Conservation (phyloP, 2,113 vertebrate genomes). For the Oostethus manadensis region DNA sequence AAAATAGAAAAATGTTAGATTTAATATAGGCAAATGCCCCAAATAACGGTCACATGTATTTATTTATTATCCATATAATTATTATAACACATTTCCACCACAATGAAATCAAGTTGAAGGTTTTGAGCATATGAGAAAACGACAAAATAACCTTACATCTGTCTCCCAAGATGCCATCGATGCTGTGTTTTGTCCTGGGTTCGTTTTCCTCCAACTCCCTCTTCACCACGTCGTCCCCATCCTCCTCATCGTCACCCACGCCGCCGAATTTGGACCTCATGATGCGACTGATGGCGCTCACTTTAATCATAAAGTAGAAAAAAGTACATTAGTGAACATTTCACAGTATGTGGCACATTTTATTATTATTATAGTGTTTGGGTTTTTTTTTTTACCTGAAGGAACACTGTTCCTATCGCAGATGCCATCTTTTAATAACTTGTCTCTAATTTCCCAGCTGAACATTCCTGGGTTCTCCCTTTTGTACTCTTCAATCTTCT, state of each 20-base stretch:
- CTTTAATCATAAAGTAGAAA: conserved; percentile 50
- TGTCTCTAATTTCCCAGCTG: conserved; percentile 98
- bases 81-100: background rate
- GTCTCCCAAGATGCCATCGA: conserved; percentile 95
- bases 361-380: background rate
- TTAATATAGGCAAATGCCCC: too few species aligned
- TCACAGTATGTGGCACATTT: background rate
- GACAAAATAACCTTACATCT: conserved; percentile 80
- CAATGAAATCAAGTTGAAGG: conserved; percentile 77
- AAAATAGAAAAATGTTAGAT: conserved; percentile 34
- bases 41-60: conserved; percentile 74
- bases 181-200: conserved; percentile 94
- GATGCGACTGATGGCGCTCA: conserved; percentile 97
- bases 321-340: background rate
- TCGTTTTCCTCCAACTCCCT: conserved; percentile 91
- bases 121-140: conserved; percentile 67
- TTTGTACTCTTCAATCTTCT: conserved; percentile 98
- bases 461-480: conserved; percentile 95
- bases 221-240: conserved; percentile 90
- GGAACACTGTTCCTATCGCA: conserved; percentile 95
- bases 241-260: conserved; percentile 86
- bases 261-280: conserved; percentile 93
- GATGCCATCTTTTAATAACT: conserved; percentile 90
- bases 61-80: conserved; percentile 14
- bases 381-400: conserved; percentile 76